Percentiles rank a stretch among this genome's conserved stretches.
phyloP scores from a whole-genome alignment of 2,113 vertebrate species.

The Rhineura floridana region DNA sequence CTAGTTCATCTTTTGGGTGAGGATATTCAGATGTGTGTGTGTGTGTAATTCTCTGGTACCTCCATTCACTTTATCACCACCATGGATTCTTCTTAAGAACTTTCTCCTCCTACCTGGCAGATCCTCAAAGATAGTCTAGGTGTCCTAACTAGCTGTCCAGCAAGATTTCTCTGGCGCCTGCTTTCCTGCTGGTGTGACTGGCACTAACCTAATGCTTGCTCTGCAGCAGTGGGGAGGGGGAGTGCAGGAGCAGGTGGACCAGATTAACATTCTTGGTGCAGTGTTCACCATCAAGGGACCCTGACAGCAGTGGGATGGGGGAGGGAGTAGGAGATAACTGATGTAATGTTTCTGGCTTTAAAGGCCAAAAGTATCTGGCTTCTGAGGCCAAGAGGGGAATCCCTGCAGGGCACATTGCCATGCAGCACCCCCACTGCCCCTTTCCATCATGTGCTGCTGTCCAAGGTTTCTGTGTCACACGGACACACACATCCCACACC shows the following conservation, averaged over 20 bases:
- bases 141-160: neutral
- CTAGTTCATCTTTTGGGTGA: too few species aligned
- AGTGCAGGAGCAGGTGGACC: neutral
- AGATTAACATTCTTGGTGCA: conserved; percentile 14
- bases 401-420: conserved; percentile 1
- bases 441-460: neutral
- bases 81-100: neutral
- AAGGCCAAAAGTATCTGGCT: neutral
- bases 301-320: neutral
- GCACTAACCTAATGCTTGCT: neutral
- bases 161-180: neutral
- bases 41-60: too few species aligned
- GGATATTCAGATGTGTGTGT: too few species aligned
- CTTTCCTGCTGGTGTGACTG: neutral
- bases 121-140: neutral
- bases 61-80: neutral
- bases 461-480: neutral
- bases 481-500: neutral
- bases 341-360: neutral
- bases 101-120: neutral
- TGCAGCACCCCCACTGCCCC: neutral
- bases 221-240: neutral
- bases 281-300: neutral
- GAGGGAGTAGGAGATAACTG: conserved; percentile 21
- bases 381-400: neutral